Percentiles rank a stretch among this genome's conserved stretches.
Evolutionary conservation across 1,140 invertebrate species (phyloP).

Genomic region (Propsilocerus akamusi): DNA sequence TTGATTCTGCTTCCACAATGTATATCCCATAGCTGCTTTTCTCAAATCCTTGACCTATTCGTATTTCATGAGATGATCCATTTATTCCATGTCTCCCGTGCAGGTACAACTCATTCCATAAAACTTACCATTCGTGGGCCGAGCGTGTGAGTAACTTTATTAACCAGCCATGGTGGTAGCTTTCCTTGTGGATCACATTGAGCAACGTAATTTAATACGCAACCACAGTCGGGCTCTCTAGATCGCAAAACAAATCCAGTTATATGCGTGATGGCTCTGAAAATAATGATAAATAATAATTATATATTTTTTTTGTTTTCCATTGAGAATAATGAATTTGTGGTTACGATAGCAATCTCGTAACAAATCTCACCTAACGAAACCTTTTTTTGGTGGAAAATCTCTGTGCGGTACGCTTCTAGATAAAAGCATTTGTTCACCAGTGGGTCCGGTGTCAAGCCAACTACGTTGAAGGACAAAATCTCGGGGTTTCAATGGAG

Average conservation of each 20-base stretch:
- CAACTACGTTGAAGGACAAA: constrained; percentile 82
- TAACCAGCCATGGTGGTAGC: constrained; percentile 74
- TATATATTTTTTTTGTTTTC: too few relatives aligned
- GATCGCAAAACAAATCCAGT: constrained; percentile 40
- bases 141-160: constrained; percentile 71
- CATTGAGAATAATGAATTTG: too few relatives aligned
- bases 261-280: constrained; percentile 41
- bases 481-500: constrained; percentile 75
- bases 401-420: constrained; percentile 78
- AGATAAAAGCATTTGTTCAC: constrained; percentile 72
- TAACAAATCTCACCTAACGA: constrained; percentile 36
- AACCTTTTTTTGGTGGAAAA: constrained; percentile 62
- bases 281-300: constrained; percentile 8
- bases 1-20: constrained; percentile 52
- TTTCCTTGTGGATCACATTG: constrained; percentile 78
- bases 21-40: constrained; percentile 59
- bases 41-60: constrained; percentile 64
- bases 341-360: too few relatives aligned
- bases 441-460: constrained; percentile 53
- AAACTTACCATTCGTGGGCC: constrained; percentile 69
- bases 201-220: constrained; percentile 65
- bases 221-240: constrained; percentile 30
- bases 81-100: too few relatives aligned
- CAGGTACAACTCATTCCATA: too few relatives aligned
- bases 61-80: too few relatives aligned